phyloP scores from a whole-genome alignment of 2,888 invertebrate species.

The Philaethria dido region DNA sequence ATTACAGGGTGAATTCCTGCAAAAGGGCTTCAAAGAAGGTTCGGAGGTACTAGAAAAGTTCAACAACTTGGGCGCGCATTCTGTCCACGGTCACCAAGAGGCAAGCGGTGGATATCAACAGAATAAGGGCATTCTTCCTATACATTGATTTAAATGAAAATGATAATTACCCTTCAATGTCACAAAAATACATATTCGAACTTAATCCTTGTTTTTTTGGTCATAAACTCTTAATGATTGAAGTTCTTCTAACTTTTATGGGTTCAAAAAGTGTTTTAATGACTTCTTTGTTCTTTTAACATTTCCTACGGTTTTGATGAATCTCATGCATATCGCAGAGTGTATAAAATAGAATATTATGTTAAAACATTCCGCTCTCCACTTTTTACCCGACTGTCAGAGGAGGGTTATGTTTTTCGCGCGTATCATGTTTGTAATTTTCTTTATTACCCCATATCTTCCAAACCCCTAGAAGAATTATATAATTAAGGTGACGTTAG shows the following conservation, averaged over 20 bases:
- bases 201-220: slow-evolving; percentile 9
- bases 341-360: too few species aligned
- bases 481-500: too few species aligned
- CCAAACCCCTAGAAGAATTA: too few species aligned
- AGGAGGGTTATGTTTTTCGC: too few species aligned
- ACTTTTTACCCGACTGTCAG: too few species aligned
- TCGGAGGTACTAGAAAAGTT: slow-evolving; percentile 83
- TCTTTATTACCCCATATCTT: too few species aligned
- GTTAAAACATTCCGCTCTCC: too few species aligned
- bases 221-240: slow-evolving; percentile 8
- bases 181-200: not conserved
- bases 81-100: slow-evolving; percentile 85
- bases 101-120: slow-evolving; percentile 82
- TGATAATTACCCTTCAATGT: slow-evolving; percentile 2
- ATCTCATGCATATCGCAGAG: too few species aligned
- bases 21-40: slow-evolving; percentile 84
- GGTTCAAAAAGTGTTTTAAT: slow-evolving; percentile 6
- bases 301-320: too few species aligned
- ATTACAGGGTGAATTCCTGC: slow-evolving; percentile 81
- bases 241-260: slow-evolving; percentile 11
- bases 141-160: slow-evolving; percentile 54
- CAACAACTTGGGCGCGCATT: slow-evolving; percentile 85
- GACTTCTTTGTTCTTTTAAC: not conserved
- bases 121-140: slow-evolving; percentile 83
- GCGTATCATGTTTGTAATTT: too few species aligned